Percentiles rank a stretch among this genome's conserved stretches.
These are phyloP conservation scores for Leptodactylus fuscus DNA, from an alignment of 2,113 vertebrate genomes.

Conservation along the genomic window DNA sequence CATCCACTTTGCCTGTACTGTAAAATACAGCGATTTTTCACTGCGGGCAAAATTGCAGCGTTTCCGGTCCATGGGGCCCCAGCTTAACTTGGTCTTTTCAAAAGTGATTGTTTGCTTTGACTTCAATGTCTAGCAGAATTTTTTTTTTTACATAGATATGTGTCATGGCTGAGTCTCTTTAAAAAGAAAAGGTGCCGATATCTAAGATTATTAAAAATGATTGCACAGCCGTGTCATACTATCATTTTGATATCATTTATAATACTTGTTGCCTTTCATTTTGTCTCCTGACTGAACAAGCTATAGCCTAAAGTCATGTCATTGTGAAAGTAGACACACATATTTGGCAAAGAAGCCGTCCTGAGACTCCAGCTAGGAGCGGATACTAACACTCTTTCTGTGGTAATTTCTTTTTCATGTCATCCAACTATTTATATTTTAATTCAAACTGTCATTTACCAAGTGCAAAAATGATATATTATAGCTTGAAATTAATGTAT, in stretches of 20 bases:
- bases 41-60: too few relatives aligned
- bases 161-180: background rate
- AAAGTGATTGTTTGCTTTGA: background rate
- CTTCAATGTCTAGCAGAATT: too few relatives aligned
- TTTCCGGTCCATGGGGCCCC: too few relatives aligned
- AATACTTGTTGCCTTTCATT: slow-evolving; percentile 29
- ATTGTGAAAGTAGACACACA: slow-evolving; percentile 16
- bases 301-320: slow-evolving; percentile 35
- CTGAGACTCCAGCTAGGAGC: background rate
- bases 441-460: slow-evolving; percentile 22
- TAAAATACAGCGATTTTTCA: too few relatives aligned
- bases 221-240: background rate
- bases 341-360: slow-evolving; percentile 24
- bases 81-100: too few relatives aligned
- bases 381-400: background rate
- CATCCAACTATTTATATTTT: slow-evolving; percentile 3
- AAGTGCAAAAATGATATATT: slow-evolving; percentile 45
- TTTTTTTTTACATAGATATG: too few relatives aligned
- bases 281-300: slow-evolving; percentile 53
- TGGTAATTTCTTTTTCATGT: slow-evolving; percentile 25
- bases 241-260: background rate
- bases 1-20: too few relatives aligned
- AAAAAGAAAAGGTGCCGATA: background rate
- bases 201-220: slow-evolving; percentile 7
- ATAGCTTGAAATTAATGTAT: background rate